A percentile compares a stretch with the other conserved stretches of the same genome.
Conservation (phyloP, 1,140 invertebrate species). For the Orchesella cincta region DNA sequence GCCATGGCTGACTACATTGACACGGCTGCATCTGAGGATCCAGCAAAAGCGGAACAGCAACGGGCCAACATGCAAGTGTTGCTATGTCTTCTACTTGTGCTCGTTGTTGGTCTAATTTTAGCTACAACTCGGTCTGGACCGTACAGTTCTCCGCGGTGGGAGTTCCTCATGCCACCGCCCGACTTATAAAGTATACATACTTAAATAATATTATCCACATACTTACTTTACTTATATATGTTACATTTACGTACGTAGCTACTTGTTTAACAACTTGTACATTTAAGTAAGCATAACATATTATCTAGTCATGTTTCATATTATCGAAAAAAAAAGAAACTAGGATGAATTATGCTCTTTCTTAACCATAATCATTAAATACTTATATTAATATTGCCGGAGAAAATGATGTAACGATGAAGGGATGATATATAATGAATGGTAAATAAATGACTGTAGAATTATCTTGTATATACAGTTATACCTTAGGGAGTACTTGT, state of each 20-base stretch:
- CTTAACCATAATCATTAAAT: too few relatives aligned
- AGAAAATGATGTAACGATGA: not conserved
- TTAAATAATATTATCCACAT: not conserved
- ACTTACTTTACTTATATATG: too few relatives aligned
- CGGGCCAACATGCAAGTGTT: conserved; percentile 47
- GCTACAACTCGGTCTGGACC: conserved; percentile 5
- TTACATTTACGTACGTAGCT: too few relatives aligned
- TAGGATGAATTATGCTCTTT: too few relatives aligned
- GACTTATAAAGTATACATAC: conserved; percentile 17
- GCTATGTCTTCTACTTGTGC: conserved; percentile 45
- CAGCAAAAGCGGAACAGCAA: conserved; percentile 38
- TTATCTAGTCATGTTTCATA: too few relatives aligned
- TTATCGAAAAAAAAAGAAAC: too few relatives aligned
- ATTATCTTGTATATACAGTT: too few relatives aligned
- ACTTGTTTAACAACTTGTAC: too few relatives aligned
- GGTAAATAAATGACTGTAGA: too few relatives aligned
- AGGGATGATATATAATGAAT: not conserved
- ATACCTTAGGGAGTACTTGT: too few relatives aligned
- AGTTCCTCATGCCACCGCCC: conserved; percentile 48
- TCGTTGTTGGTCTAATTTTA: conserved; percentile 48
- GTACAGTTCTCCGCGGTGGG: conserved; percentile 44
- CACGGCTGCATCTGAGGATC: conserved; percentile 43
- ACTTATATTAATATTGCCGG: too few relatives aligned
- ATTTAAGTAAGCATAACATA: too few relatives aligned
- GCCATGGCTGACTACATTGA: conserved; percentile 47